Conservation (phyloP, 2,113 vertebrate species). For the Vimba vimba region DNA sequence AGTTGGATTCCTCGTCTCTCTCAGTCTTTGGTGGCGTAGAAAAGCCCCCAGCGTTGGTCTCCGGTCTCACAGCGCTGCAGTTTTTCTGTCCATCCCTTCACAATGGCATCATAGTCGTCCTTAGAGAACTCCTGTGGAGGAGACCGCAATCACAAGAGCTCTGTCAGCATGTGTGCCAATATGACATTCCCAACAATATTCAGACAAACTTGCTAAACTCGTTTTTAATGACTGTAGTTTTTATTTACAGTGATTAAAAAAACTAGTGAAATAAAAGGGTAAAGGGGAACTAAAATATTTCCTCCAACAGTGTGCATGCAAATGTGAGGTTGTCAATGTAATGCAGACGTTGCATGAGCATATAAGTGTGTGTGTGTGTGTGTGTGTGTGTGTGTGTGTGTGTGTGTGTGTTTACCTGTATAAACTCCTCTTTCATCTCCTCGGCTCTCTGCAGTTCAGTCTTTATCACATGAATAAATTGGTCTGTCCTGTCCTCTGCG, state of each 20-base stretch:
- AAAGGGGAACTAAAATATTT: not conserved
- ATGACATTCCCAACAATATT: not conserved
- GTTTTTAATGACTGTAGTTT: not conserved
- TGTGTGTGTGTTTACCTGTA: slow-evolving; percentile 66
- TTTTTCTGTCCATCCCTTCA: slow-evolving; percentile 80
- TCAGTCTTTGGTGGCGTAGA: slow-evolving; percentile 73
- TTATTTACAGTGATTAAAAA: too few species aligned
- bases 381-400: not conserved
- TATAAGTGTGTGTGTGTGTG: not conserved
- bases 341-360: not conserved
- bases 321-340: not conserved
- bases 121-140: slow-evolving; percentile 78
- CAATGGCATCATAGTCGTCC: slow-evolving; percentile 76
- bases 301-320: not conserved
- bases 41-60: slow-evolving; percentile 84
- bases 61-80: slow-evolving; percentile 76
- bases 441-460: slow-evolving; percentile 76
- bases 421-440: slow-evolving; percentile 71
- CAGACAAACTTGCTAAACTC: not conserved
- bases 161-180: too few species aligned
- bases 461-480: slow-evolving; percentile 78
- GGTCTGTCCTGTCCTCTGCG: slow-evolving; percentile 76
- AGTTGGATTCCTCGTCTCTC: not conserved
- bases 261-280: not conserved
- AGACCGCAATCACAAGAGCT: not conserved